These are phyloP conservation scores for Montipora efflorescens DNA, from an alignment of 64 coral and sea anemone species.

Conservation along the genomic window DNA sequence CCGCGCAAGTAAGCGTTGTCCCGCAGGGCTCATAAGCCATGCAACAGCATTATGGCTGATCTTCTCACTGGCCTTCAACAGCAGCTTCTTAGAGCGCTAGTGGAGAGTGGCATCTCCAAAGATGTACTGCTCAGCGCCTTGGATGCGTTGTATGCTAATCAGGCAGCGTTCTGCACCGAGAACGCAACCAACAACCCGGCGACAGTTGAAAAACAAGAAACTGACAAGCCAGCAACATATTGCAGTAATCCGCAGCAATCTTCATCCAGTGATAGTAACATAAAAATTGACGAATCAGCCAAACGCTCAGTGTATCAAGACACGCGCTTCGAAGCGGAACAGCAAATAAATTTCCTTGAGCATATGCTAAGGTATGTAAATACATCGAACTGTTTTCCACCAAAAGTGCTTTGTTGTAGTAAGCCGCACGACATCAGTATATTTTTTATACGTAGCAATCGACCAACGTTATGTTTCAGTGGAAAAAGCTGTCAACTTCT, in stretches of 20 bases:
- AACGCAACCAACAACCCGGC: not conserved
- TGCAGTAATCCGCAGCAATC: not conserved
- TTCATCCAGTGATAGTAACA: not conserved
- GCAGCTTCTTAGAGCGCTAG: constrained; percentile 60
- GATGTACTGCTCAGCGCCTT: constrained; percentile 61
- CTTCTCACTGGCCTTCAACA: constrained; percentile 75
- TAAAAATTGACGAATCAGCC: constrained; percentile 27
- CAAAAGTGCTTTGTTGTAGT: not conserved
- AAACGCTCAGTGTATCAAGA: not conserved
- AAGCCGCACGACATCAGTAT: not conserved
- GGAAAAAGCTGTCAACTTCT: not conserved
- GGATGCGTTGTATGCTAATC: constrained; percentile 55
- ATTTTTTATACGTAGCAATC: not conserved
- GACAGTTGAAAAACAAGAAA: constrained; percentile 48
- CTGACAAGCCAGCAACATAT: not conserved
- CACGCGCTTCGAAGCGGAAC: constrained; percentile 16
- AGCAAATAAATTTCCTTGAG: constrained; percentile 33
- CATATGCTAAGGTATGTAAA: constrained; percentile 34
- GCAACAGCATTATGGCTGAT: constrained; percentile 39
- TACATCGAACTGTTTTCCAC: too few species aligned
- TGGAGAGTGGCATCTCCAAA: constrained; percentile 84
- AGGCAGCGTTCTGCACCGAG: not conserved
- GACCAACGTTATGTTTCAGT: not conserved
- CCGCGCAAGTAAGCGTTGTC: not conserved
- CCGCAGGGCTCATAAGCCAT: not conserved